Conservation (phyloP, 2,888 invertebrate genomes). For the Tachystola acroxantha region DNA sequence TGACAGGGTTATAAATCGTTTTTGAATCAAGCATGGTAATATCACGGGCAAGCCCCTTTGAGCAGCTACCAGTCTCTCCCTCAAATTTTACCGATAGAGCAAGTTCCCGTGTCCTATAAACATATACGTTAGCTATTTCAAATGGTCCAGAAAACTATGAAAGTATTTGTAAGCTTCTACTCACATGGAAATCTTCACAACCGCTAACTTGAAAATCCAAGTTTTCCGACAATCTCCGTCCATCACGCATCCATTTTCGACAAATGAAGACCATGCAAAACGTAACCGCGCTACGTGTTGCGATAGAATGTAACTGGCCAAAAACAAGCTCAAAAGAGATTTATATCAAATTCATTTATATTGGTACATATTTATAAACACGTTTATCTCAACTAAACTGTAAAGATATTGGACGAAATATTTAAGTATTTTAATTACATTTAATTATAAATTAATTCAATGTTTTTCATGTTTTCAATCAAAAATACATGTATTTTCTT, state of each 20-base stretch:
- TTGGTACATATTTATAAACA: neutral
- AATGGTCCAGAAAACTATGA: constrained; percentile 44
- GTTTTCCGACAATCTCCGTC: constrained; percentile 58
- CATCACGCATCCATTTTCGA: constrained; percentile 75
- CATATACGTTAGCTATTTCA: constrained; percentile 29
- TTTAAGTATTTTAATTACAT: neutral
- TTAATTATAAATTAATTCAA: neutral
- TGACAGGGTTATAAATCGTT: constrained; percentile 3
- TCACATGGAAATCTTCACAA: constrained; percentile 52
- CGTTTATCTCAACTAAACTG: neutral
- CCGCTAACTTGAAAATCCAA: constrained; percentile 62
- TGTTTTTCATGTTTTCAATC: too few relatives aligned
- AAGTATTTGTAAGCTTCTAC: constrained; percentile 34
- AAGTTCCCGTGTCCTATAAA: constrained; percentile 24
- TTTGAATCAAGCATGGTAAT: constrained; percentile 47
- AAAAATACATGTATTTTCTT: too few relatives aligned
- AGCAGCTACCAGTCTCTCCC: constrained; percentile 68
- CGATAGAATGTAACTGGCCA: constrained; percentile 24
- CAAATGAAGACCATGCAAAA: constrained; percentile 63
- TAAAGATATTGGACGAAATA: too few relatives aligned
- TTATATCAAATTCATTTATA: neutral
- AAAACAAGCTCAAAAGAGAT: neutral
- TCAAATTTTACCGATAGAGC: constrained; percentile 55
- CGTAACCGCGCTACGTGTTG: constrained; percentile 28
- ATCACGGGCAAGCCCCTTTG: constrained; percentile 45